These are phyloP conservation scores for Eupithecia subfuscata DNA, from an alignment of 2,888 invertebrate species.

Conservation along the genomic window DNA sequence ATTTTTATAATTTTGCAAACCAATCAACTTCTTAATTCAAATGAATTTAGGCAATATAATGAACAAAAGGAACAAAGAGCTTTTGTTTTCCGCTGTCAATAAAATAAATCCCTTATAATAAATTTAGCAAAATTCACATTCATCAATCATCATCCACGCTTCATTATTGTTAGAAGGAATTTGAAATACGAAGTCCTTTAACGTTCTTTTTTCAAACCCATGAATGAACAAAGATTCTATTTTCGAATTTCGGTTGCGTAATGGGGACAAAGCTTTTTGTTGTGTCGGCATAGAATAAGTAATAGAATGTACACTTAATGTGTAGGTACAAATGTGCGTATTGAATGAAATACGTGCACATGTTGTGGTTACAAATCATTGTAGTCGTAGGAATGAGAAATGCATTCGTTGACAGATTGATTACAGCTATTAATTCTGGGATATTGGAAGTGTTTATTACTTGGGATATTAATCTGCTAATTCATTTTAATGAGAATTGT, in stretches of 20 bases:
- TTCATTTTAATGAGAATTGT: neutral
- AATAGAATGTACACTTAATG: constrained; percentile 14
- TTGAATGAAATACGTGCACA: constrained; percentile 59
- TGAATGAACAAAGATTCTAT: constrained; percentile 74
- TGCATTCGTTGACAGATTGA: constrained; percentile 35
- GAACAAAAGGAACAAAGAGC: constrained; percentile 37
- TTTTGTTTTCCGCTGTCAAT: constrained; percentile 42
- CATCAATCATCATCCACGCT: constrained; percentile 36
- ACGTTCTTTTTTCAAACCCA: constrained; percentile 53
- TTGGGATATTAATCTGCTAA: neutral
- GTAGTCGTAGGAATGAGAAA: constrained; percentile 24
- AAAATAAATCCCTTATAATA: constrained; percentile 40
- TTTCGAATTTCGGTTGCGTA: constrained; percentile 73
- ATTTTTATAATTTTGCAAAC: neutral
- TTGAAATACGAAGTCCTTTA: constrained; percentile 49
- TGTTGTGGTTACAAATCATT: constrained; percentile 53
- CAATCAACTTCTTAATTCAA: neutral
- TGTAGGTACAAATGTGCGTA: constrained; percentile 63
- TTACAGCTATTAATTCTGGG: constrained; percentile 31
- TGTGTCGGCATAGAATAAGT: constrained; percentile 28
- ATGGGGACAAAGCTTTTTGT: constrained; percentile 63
- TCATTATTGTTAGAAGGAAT: constrained; percentile 42
- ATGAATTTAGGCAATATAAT: constrained; percentile 1
- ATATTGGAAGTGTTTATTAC: constrained; percentile 9
- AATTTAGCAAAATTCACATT: constrained; percentile 35